Percentiles rank a stretch among this genome's conserved stretches.
Evolutionary conservation across 2,888 invertebrate species (phyloP).

Genomic region (Anoncus sp.): DNA sequence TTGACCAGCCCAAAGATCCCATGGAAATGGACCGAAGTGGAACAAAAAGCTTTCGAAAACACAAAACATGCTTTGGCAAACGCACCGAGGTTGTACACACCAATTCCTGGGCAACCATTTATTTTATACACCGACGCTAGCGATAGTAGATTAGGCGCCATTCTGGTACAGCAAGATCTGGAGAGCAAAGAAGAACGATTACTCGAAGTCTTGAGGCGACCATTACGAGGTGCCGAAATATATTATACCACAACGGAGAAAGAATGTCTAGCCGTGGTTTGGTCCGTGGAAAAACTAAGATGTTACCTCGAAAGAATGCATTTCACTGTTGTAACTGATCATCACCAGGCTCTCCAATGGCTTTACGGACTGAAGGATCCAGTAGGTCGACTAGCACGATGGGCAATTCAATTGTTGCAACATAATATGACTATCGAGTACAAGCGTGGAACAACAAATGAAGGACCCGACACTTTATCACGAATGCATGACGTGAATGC

Average conservation of each 20-base stretch:
- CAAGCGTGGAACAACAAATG: constrained; percentile 54
- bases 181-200: constrained; percentile 49
- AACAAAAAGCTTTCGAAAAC: constrained; percentile 53
- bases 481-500: constrained; percentile 49
- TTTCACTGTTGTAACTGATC: constrained; percentile 52
- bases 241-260: constrained; percentile 53
- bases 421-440: constrained; percentile 48
- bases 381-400: constrained; percentile 54
- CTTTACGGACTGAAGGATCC: constrained; percentile 41
- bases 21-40: constrained; percentile 58
- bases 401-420: constrained; percentile 53
- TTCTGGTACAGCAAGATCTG: constrained; percentile 54
- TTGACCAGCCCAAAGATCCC: constrained; percentile 46
- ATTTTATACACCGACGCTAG: constrained; percentile 59
- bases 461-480: constrained; percentile 57
- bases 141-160: constrained; percentile 61
- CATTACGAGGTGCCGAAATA: constrained; percentile 54
- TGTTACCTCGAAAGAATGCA: constrained; percentile 49
- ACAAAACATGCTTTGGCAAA: constrained; percentile 32
- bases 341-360: constrained; percentile 41
- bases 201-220: constrained; percentile 54
- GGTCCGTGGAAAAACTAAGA: constrained; percentile 52
- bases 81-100: constrained; percentile 39
- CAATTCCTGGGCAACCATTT: constrained; percentile 49
- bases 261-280: constrained; percentile 47